These are phyloP conservation scores for Phoenicopterus ruber DNA, from an alignment of 2,113 vertebrate genomes.

Conservation along the genomic window DNA sequence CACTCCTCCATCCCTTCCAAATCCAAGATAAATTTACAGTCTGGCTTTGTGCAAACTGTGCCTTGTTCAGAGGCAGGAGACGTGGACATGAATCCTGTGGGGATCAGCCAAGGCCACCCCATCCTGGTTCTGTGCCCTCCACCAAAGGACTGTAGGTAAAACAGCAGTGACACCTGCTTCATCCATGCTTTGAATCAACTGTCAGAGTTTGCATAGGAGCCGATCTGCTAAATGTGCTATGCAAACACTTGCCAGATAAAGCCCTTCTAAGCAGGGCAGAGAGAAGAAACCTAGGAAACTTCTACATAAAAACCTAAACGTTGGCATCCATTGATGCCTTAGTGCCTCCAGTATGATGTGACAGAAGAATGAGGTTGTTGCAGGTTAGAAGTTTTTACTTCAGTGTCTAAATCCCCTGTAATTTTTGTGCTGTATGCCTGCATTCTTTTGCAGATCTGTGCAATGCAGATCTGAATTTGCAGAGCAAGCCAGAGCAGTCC, in stretches of 20 bases:
- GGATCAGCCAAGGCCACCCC: not conserved
- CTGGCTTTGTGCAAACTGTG: not conserved
- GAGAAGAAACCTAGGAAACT: not conserved
- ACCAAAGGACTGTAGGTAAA: not conserved
- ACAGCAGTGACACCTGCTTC: not conserved
- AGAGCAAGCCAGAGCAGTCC: not conserved
- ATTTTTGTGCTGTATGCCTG: not conserved
- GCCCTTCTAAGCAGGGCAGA: not conserved
- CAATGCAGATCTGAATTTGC: not conserved
- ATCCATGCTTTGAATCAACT: not conserved
- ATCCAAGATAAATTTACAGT: not conserved
- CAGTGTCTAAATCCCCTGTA: not conserved
- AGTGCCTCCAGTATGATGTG: not conserved
- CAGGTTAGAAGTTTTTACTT: not conserved
- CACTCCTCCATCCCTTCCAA: not conserved
- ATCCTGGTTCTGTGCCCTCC: not conserved
- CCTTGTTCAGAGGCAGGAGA: not conserved
- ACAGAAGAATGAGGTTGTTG: not conserved
- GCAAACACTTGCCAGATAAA: not conserved
- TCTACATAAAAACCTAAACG: not conserved
- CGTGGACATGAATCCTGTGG: accelerated
- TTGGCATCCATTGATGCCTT: not conserved
- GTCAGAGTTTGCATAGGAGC: not conserved
- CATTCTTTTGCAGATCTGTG: not conserved
- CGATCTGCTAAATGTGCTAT: not conserved